A percentile compares a stretch with the other conserved stretches of the same genome.
phyloP scores from a whole-genome alignment of 2,888 invertebrate species.

The Philonicus albiceps region DNA sequence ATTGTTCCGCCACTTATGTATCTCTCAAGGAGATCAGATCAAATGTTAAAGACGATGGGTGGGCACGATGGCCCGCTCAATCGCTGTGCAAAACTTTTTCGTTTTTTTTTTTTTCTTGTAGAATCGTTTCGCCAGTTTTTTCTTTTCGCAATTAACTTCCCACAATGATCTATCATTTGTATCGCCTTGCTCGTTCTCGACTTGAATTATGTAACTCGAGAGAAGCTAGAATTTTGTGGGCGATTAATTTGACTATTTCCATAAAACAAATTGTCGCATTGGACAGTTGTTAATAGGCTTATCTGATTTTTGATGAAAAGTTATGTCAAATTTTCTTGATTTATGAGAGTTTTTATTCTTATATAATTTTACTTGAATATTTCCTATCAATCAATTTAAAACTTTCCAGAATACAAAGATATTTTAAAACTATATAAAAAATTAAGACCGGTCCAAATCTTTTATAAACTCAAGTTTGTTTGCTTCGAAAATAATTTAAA shows the following conservation, averaged over 20 bases:
- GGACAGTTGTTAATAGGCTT: not conserved
- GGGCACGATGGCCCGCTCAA: not conserved
- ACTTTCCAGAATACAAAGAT: too few relatives aligned
- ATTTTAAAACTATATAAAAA: too few relatives aligned
- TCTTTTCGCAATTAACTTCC: not conserved
- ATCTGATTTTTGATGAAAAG: not conserved
- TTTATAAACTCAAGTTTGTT: too few relatives aligned
- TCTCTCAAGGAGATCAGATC: not conserved
- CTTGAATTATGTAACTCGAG: not conserved
- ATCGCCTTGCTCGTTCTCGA: not conserved
- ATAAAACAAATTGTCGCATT: not conserved
- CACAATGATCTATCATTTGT: not conserved
- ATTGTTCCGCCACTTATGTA: not conserved
- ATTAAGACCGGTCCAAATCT: too few relatives aligned
- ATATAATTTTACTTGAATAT: not conserved
- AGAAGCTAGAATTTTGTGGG: not conserved
- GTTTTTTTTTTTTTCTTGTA: not conserved
- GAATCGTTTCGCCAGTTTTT: not conserved
- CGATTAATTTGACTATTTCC: not conserved
- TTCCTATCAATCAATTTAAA: too few relatives aligned
- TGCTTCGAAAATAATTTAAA: too few relatives aligned
- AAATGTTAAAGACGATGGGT: not conserved
- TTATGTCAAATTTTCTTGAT: not conserved
- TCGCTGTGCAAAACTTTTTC: not conserved
- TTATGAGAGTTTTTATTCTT: not conserved